phyloP scores from a whole-genome alignment of 92 coral and sea anemone species.

The Epizoanthus scotinus region DNA sequence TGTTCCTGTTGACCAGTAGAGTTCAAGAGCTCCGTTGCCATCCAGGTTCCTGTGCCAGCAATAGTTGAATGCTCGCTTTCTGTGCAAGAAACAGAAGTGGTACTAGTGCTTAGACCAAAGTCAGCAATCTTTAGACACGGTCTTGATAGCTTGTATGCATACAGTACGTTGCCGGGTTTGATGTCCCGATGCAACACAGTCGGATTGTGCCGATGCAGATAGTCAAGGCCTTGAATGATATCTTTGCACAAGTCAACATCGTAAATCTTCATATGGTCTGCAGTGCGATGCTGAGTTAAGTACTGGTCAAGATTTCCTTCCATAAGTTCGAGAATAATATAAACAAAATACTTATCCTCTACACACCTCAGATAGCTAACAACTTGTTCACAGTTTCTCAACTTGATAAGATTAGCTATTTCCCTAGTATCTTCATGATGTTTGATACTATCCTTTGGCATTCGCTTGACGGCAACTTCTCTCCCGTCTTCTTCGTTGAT shows the following conservation, averaged over 20 bases:
- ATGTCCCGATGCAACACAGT: constrained; percentile 21
- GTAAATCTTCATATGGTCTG: background rate
- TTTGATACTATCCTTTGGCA: background rate
- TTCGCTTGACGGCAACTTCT: constrained; percentile 16
- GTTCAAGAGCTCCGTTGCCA: background rate
- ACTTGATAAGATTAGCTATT: background rate
- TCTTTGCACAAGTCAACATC: background rate
- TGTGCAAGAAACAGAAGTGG: background rate
- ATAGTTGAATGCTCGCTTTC: background rate
- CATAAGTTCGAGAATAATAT: constrained; percentile 17
- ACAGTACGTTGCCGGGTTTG: constrained; percentile 15
- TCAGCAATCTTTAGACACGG: too few species aligned
- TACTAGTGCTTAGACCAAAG: too few species aligned
- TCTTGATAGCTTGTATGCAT: background rate
- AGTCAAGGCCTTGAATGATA: background rate
- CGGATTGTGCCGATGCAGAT: background rate
- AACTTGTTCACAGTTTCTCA: constrained; percentile 13
- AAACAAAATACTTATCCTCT: background rate
- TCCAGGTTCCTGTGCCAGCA: constrained; percentile 16
- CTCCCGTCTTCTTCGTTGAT: constrained; percentile 5
- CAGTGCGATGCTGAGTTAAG: background rate
- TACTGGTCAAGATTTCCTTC: constrained; percentile 25
- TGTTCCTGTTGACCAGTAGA: background rate
- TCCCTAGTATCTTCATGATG: constrained; percentile 9
- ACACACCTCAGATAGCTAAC: background rate